Evolutionary conservation across 2,113 vertebrate genomes (phyloP), one percentile per base, ranked within the genome.

Genomic region (Redunca redunca): DNA sequence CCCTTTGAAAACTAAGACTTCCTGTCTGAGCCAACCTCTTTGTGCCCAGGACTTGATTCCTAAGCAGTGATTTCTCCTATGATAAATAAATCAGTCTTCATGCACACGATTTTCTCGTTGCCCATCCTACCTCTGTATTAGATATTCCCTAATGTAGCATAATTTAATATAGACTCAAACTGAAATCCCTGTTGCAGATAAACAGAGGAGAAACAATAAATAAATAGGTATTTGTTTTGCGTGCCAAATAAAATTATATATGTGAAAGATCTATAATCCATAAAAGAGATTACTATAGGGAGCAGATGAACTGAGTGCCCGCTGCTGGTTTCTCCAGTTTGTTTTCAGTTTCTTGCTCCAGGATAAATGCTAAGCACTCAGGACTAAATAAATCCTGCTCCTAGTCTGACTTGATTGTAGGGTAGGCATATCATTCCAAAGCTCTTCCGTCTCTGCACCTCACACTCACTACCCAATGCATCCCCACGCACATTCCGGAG

Each of bases 371-470:
- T 93, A 30, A 71, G 3, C 9, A 1, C 25, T 92, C 46, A 36
- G 16, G 5, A 52, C 26, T 6, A 55, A 48, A 50, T 50, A 19
- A 86, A 30, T 71, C 4, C 21, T 33, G 1, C 21, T 52, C 3
- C 48, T 3, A 13, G 5, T 46, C 3, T 26, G 52, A 46, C 40
- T 28, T 48, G 33, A 94, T 30, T 55, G 30, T 23, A 40, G 16
- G 11, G 10, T 3, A 28, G 13, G 1, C 2, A 25, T 13, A 33
- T 21, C 2, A 1, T 50, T 55, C 30, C 48, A n/a, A 83, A 30
- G 8, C 13, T 13, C 2, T 21, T 46, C 2, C 14, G 0, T 58
- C 6, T 71, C n/a, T 50, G 3, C 13, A 23, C 10, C 4, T 25
- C 25, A 58, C 6, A 28, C 3, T 48, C 23, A 43, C 6, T 6